Evolutionary conservation across 2,797 vertebrate genomes (phyloP), one percentile per base, ranked within the genome.

Genomic region (Anolis apletophallus): DNA sequence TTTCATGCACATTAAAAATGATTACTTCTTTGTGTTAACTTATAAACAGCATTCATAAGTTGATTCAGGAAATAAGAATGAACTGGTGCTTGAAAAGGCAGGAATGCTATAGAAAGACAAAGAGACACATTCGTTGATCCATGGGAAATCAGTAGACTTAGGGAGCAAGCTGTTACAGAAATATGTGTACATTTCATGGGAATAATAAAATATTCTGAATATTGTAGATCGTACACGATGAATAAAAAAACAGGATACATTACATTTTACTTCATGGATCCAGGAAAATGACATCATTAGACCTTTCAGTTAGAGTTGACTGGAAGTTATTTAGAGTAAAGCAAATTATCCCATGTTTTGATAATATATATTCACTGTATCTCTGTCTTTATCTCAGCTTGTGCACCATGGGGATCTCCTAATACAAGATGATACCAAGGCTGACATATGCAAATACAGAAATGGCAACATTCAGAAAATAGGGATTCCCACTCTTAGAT

Each of bases 401-500:
- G 87, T 91, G 87, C 69, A 84, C 91, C 80, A 86, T 86, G 89
- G 84, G 71, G 87, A 91, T 71, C 86, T 92, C 85, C 91, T 71
- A 85, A 81, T 84, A 0, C 55, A 83, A 81, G 76, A 69, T 88
- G 85, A 91, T 57, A 91, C 89, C 85, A 89, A 75, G 81, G 88
- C 91, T 94, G 91, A 86, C 77, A 52, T 2, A 0, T 61, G 80
- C 32, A 88, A 78, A 89, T 80, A 83, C 83, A 75, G 55, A 90
- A 89, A 94, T 90, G 86, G 75, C 75, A 75, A 34, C 87, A 79
- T 67, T 80, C 88, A 92, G 87, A 92, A 92, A 92, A 91, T 69
- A 94, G 90, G 93, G 82, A 90, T 90, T 88, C 73, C 92, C 89
- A 88, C 78, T 91, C 88, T 72, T 77, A 91, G 82, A 64, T 89